phyloP scores from a whole-genome alignment of 2,113 vertebrate species.

The Phocoena sinus region DNA sequence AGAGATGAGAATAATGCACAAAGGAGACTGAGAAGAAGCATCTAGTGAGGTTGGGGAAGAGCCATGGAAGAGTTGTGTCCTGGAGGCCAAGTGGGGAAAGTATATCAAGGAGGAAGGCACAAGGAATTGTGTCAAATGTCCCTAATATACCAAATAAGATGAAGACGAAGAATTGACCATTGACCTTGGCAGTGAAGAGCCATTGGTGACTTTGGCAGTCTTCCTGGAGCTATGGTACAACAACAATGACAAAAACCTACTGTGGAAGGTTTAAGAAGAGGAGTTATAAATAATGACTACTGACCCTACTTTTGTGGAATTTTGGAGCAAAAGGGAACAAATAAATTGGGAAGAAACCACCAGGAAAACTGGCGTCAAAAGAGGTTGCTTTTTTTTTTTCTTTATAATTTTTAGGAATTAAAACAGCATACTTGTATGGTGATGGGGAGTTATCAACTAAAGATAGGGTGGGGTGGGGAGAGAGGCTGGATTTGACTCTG shows the following conservation, averaged over 20 bases:
- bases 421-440: background rate
- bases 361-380: background rate
- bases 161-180: background rate
- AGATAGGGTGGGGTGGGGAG: background rate
- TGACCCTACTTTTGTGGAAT: background rate
- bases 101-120: background rate
- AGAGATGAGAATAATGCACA: background rate
- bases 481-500: background rate
- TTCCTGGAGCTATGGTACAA: background rate
- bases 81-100: background rate
- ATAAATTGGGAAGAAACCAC: background rate
- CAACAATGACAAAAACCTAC: background rate
- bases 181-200: background rate
- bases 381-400: background rate
- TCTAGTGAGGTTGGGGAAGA: background rate
- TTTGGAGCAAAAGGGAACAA: background rate
- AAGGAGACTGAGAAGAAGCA: background rate
- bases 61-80: too few relatives aligned
- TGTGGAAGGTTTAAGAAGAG: background rate
- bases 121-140: background rate
- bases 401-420: background rate
- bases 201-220: background rate
- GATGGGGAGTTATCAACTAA: background rate
- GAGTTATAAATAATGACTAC: background rate
- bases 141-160: background rate